Evolutionary conservation across 2,888 invertebrate species (phyloP).

Genomic region (Hesperia comma): DNA sequence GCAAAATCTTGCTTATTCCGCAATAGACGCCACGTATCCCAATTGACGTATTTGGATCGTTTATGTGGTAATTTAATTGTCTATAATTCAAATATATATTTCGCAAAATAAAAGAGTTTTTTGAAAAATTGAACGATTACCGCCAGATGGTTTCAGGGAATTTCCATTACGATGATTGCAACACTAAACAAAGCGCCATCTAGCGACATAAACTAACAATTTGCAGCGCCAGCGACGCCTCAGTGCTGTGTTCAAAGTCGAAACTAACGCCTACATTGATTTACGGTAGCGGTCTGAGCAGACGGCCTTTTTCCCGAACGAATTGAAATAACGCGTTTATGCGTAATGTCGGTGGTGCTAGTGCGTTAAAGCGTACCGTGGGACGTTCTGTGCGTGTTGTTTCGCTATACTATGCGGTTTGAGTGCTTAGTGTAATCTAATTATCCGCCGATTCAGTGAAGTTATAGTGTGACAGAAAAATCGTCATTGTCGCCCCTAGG

Average conservation of each 20-base stretch:
- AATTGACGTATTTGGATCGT: too few species aligned
- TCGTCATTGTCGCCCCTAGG: constrained; percentile 59
- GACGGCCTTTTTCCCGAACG: constrained; percentile 69
- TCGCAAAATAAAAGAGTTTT: too few species aligned
- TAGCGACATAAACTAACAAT: constrained; percentile 46
- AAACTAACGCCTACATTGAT: constrained; percentile 78
- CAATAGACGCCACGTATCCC: too few species aligned
- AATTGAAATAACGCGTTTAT: constrained; percentile 68
- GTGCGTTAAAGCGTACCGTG: constrained; percentile 69
- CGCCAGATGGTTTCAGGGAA: background rate
- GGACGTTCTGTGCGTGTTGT: constrained; percentile 71
- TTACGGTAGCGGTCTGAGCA: constrained; percentile 69
- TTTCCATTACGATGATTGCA: constrained; percentile 46
- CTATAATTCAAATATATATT: too few species aligned
- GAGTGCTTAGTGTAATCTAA: constrained; percentile 78
- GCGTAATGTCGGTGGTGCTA: constrained; percentile 79
- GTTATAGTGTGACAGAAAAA: constrained; percentile 70
- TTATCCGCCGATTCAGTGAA: constrained; percentile 63
- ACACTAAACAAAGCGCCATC: constrained; percentile 58
- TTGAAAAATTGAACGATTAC: too few species aligned
- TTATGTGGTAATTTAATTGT: too few species aligned
- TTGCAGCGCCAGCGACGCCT: constrained; percentile 47
- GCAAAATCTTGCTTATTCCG: too few species aligned
- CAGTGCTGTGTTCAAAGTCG: constrained; percentile 59
- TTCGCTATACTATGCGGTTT: constrained; percentile 70